Evolutionary conservation across 2,113 vertebrate genomes (phyloP).

Genomic region (Monarcha castaneiventris): DNA sequence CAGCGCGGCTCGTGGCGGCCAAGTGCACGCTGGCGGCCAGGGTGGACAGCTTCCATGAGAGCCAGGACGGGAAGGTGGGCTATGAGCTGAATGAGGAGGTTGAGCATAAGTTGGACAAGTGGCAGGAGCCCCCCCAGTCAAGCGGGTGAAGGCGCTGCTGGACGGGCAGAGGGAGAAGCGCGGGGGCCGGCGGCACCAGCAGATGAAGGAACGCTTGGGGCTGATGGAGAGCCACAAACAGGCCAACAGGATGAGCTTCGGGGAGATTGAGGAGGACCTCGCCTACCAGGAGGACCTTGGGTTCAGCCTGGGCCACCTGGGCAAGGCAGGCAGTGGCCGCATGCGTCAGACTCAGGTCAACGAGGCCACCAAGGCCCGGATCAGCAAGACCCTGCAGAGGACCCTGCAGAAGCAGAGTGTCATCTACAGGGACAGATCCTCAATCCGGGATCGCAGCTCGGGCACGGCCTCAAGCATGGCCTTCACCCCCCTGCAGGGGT

Average conservation of each 20-base stretch:
- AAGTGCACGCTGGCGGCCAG: not conserved
- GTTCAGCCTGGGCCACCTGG: not conserved
- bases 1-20: fast-evolving
- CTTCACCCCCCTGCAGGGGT: not conserved
- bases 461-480: fast-evolving
- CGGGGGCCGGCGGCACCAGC: fast-evolving
- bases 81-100: not conserved
- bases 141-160: not conserved
- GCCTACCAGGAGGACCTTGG: not conserved
- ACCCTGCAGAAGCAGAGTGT: not conserved
- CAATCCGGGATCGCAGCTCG: fast-evolving
- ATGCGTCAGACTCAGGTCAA: fast-evolving
- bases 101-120: not conserved
- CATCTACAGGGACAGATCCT: not conserved
- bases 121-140: not conserved
- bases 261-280: fast-evolving
- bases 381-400: not conserved
- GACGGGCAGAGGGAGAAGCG: not conserved
- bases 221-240: fast-evolving
- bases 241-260: not conserved
- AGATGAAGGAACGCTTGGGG: not conserved
- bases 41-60: not conserved
- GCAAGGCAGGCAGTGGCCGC: fast-evolving
- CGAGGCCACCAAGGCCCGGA: fast-evolving
- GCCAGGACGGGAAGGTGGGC: not conserved